A percentile compares a stretch with the other conserved stretches of the same genome.
Conservation (phyloP, 2,797 vertebrate species). For the Chloroceryle amazona region DNA sequence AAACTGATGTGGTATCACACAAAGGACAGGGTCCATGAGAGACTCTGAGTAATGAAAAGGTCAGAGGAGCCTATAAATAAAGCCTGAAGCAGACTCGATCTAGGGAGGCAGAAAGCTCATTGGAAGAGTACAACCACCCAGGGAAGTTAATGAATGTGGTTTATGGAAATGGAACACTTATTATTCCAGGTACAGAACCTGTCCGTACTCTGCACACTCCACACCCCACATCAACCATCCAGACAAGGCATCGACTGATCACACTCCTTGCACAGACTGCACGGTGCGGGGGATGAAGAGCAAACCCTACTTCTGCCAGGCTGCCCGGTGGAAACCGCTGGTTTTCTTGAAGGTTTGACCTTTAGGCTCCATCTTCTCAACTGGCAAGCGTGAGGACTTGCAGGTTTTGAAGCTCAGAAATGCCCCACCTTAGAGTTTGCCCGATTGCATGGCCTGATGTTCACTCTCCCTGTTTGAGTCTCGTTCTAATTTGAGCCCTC, state of each 20-base stretch:
- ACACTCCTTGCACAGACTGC: fast-evolving
- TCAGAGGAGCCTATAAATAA: constrained; percentile 62
- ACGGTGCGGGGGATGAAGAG: background rate
- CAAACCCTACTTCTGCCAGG: background rate
- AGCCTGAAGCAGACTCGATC: background rate
- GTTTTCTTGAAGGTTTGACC: background rate
- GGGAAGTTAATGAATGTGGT: background rate
- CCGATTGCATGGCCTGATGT: background rate
- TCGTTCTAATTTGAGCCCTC: fast-evolving
- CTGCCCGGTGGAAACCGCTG: background rate
- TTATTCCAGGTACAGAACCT: background rate
- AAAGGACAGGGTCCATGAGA: constrained; percentile 46
- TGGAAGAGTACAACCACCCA: background rate
- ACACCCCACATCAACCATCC: background rate
- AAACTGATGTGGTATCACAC: constrained; percentile 42
- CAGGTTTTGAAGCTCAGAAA: background rate
- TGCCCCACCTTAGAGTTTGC: no score
- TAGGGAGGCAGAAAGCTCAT: background rate
- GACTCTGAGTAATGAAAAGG: constrained; percentile 53
- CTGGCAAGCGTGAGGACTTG: background rate
- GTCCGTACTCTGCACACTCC: background rate
- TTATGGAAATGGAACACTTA: constrained; percentile 8
- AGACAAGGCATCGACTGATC: background rate
- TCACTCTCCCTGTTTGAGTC: background rate
- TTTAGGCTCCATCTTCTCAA: background rate